Conservation (phyloP, 2,113 vertebrate species). For the Raja brachyura region DNA sequence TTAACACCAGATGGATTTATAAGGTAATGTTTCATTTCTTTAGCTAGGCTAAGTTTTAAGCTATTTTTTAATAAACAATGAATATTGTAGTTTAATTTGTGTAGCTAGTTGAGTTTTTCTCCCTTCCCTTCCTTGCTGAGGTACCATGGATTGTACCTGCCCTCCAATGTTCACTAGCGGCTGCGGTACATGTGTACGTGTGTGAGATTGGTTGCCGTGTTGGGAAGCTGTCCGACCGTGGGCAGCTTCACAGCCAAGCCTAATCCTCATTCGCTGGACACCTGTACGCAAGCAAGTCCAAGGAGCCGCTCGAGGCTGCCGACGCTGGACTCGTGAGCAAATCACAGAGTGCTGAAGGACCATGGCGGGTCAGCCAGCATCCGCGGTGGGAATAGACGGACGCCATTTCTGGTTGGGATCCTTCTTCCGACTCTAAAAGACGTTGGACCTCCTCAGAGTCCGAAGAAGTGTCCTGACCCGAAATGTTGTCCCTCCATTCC, state of each 20-base stretch:
- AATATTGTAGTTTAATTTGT: neutral
- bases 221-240: neutral
- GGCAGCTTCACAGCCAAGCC: neutral
- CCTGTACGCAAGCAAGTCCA: neutral
- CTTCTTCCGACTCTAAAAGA: no score
- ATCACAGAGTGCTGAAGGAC: no score
- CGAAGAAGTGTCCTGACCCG: no score
- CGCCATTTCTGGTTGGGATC: no score
- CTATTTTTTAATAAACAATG: neutral
- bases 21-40: neutral
- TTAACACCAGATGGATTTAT: no score
- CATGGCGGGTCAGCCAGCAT: no score
- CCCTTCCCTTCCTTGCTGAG: neutral
- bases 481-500: no score
- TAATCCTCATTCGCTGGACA: neutral
- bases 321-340: no score
- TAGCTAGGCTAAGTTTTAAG: neutral
- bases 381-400: no score
- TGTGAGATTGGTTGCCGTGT: neutral
- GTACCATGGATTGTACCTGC: neutral
- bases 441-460: no score
- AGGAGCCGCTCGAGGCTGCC: no score
- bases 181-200: neutral
- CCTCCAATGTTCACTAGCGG: neutral
- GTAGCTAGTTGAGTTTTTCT: neutral